Percentiles rank a stretch among this genome's conserved stretches.
Evolutionary conservation across 92 coral and sea anemone species (phyloP).

Genomic region (Porites cylindrica): DNA sequence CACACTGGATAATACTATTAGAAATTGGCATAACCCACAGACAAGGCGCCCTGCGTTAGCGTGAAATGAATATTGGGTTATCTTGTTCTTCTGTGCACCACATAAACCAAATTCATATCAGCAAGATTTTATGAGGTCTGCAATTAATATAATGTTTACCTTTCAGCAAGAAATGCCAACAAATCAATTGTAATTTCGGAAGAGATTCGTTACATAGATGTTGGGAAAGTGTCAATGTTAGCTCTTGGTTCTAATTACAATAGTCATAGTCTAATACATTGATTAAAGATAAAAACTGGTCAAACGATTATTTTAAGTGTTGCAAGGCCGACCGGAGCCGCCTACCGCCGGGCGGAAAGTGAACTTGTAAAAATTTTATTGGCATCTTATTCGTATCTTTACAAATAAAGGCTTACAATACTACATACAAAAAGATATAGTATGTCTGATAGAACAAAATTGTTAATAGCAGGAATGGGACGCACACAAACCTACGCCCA

Average conservation of each 20-base stretch:
- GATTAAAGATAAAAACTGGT: not conserved
- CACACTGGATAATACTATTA: not conserved
- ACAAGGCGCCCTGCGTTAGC: not conserved
- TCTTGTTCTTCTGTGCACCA: not conserved
- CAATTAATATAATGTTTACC: conserved; percentile 10
- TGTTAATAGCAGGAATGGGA: too few relatives aligned
- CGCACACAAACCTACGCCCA: too few relatives aligned
- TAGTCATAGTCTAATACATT: not conserved
- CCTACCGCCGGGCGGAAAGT: not conserved
- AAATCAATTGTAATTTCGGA: conserved; percentile 13
- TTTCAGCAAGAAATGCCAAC: conserved; percentile 2
- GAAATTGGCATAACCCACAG: not conserved
- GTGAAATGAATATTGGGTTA: not conserved
- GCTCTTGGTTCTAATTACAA: not conserved
- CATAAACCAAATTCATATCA: not conserved
- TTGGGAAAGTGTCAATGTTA: conserved; percentile 13
- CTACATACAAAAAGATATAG: too few relatives aligned
- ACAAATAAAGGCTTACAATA: too few relatives aligned
- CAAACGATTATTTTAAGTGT: not conserved
- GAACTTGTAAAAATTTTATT: not conserved
- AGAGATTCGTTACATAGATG: not conserved
- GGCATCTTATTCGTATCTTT: too few relatives aligned
- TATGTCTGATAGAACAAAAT: too few relatives aligned
- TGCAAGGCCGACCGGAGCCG: not conserved
- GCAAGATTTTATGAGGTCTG: conserved; percentile 17